Evolutionary conservation across 2,797 vertebrate genomes (phyloP).

Genomic region (Euthynnus affinis): DNA sequence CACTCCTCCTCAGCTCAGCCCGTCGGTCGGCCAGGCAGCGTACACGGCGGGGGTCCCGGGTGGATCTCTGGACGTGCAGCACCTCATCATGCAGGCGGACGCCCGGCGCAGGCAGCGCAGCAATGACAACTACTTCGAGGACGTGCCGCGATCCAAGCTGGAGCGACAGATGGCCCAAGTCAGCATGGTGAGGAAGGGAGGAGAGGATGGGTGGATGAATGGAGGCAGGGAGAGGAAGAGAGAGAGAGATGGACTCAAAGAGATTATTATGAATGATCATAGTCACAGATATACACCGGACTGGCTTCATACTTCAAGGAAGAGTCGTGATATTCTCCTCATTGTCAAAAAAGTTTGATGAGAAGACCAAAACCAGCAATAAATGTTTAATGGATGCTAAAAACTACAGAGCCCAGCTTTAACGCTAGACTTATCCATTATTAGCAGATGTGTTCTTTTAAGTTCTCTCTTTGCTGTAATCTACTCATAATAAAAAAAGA

Average conservation of each 20-base stretch:
- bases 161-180: constrained; percentile 99
- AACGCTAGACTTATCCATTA: neutral
- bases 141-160: constrained; percentile 98
- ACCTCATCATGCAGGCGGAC: constrained; percentile 99
- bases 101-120: constrained; percentile 97
- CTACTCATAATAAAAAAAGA: neutral
- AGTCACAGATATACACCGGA: neutral
- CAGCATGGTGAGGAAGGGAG: constrained; percentile 88
- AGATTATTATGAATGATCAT: constrained; percentile 59
- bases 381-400: neutral
- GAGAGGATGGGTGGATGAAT: constrained; percentile 61
- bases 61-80: constrained; percentile 99
- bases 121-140: constrained; percentile 99
- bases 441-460: neutral
- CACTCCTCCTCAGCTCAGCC: constrained; percentile 97
- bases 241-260: constrained; percentile 2
- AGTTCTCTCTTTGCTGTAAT: neutral
- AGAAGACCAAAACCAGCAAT: too few species aligned
- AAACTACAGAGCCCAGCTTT: neutral
- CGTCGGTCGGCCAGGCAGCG: constrained; percentile 94
- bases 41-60: constrained; percentile 91
- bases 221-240: constrained; percentile 24
- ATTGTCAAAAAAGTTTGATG: neutral
- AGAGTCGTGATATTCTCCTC: neutral
- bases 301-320: neutral